Conservation (phyloP, 2,797 vertebrate species). For the Channallabes apus region DNA sequence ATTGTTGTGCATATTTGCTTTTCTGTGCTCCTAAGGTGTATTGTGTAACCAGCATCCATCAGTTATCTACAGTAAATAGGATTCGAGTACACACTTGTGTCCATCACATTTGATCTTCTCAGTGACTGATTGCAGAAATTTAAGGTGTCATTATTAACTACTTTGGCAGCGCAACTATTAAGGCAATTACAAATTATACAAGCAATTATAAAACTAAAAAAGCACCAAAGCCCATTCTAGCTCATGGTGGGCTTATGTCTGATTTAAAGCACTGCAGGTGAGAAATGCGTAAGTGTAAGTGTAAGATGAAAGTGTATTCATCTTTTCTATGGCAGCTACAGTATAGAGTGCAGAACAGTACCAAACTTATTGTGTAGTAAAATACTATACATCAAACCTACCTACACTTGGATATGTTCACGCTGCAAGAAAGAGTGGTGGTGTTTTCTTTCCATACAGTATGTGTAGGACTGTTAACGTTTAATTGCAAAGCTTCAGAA, state of each 20-base stretch:
- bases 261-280: neutral
- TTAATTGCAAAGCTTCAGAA: no score
- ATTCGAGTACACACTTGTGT: no score
- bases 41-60: no score
- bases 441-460: neutral
- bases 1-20: neutral
- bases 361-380: neutral
- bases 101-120: no score
- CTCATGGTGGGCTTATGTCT: neutral
- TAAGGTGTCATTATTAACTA: neutral
- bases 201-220: neutral
- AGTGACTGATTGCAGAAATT: neutral
- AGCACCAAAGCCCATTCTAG: neutral
- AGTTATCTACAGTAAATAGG: no score
- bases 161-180: neutral
- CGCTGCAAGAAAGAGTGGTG: neutral
- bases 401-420: neutral
- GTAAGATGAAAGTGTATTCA: neutral
- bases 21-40: neutral
- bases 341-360: neutral
- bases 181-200: neutral
- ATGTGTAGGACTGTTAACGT: neutral
- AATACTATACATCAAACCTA: neutral
- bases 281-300: no score
- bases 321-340: neutral